phyloP scores from a whole-genome alignment of 2,113 vertebrate genomes.

The Sterna hirundo region DNA sequence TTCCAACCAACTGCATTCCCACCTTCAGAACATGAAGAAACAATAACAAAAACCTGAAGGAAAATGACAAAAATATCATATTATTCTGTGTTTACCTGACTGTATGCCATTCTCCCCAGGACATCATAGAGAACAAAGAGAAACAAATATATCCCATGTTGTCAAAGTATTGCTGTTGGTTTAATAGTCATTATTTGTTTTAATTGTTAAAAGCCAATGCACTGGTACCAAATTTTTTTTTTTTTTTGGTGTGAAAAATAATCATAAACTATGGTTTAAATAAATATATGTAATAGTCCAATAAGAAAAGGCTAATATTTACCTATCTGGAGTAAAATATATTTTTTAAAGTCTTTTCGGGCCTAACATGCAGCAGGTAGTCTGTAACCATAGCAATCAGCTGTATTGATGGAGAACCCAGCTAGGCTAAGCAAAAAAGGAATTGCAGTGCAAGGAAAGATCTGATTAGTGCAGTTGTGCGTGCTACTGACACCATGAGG shows the following conservation, averaged over 20 bases:
- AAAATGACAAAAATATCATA: not conserved
- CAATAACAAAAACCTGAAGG: not conserved
- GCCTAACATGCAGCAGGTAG: not conserved
- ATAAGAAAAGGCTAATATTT: not conserved
- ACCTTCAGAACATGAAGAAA: not conserved
- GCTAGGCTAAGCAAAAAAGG: slow-evolving; percentile 4
- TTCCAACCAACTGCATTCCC: not conserved
- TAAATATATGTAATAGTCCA: not conserved
- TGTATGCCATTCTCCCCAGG: not conserved
- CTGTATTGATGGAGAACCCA: not conserved
- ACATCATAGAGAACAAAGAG: not conserved
- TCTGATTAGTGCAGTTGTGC: not conserved
- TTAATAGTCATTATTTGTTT: not conserved
- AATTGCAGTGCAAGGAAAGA: not conserved
- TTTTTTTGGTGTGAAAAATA: not conserved
- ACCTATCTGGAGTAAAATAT: not conserved
- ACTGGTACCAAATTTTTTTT: not conserved
- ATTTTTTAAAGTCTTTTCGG: slow-evolving; percentile 3
- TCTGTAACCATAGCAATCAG: slow-evolving; percentile 38
- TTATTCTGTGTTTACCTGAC: not conserved
- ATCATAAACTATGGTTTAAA: not conserved
- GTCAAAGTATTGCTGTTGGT: not conserved
- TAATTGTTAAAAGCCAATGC: not conserved
- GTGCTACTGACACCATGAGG: not conserved
- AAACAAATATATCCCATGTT: not conserved